phyloP scores from a whole-genome alignment of 1,140 invertebrate species.

The Drosophila bipectinata region DNA sequence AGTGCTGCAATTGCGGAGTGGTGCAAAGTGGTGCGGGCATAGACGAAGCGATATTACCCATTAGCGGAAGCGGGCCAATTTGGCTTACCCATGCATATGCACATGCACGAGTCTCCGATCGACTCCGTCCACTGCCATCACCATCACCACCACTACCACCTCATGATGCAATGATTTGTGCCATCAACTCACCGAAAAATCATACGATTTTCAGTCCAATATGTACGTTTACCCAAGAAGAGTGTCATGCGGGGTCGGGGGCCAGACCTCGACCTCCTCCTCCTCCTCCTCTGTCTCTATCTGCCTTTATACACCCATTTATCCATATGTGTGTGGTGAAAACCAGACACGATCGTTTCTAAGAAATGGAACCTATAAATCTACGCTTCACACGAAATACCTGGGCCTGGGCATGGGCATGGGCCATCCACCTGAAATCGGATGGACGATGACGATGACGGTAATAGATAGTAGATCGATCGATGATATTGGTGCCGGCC shows the following conservation, averaged over 20 bases:
- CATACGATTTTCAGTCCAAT: slow-evolving; percentile 55
- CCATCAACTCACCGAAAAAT: slow-evolving; percentile 47
- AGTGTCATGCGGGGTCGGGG: slow-evolving; percentile 6
- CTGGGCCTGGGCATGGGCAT: neutral
- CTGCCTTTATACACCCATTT: neutral
- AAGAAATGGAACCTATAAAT: slow-evolving; percentile 56
- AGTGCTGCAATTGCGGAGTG: neutral
- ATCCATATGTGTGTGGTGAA: slow-evolving; percentile 19
- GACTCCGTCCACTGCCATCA: slow-evolving; percentile 2
- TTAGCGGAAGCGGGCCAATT: slow-evolving; percentile 70
- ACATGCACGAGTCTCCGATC: slow-evolving; percentile 21
- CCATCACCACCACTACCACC: slow-evolving; percentile 15
- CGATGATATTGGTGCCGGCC: slow-evolving; percentile 41
- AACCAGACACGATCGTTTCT: slow-evolving; percentile 51
- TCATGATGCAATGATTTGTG: slow-evolving; percentile 75
- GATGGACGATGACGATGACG: slow-evolving; percentile 42
- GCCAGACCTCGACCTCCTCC: slow-evolving; percentile 51
- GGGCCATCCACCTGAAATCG: slow-evolving; percentile 40
- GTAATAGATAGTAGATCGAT: slow-evolving; percentile 22
- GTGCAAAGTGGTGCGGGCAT: neutral
- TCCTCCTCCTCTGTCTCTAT: neutral
- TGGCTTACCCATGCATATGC: slow-evolving; percentile 47
- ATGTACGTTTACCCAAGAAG: neutral
- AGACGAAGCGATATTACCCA: slow-evolving; percentile 32
- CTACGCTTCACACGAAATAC: slow-evolving; percentile 46